Evolutionary conservation across 2,113 vertebrate species (phyloP), one percentile per base, ranked within the genome.

Genomic region (Cercocebus atys): DNA sequence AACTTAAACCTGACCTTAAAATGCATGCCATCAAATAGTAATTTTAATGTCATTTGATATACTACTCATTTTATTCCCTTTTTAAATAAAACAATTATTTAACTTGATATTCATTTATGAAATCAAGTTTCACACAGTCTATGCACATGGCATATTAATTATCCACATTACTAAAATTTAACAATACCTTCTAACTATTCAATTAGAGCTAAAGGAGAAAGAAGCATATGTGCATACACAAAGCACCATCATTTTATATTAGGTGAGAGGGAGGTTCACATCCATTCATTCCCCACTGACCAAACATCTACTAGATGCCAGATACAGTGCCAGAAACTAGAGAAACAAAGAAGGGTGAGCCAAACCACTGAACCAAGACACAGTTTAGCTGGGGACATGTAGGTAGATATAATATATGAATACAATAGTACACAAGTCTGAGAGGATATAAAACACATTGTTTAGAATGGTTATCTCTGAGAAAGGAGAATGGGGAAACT

Each of bases 1-100:
- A 95, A 84, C 35, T 80, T 95, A 88, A 94, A 78, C 17, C 23
- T 32, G 16, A 95, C 55, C 32, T 83, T 95, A 95, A 92, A 90
- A 94, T 43, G n/a, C 30, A 89, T 30, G 35, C 27, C 70, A 88
- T 79, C 22, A 84, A 84, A 70, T n/a, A 81, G 52, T 25, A 89
- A 83, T 45, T 88, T 86, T 59, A 81, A 94, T 94, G 32, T 72
- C 20, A 1, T 76, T 91, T 35, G 40, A 84, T 83, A 76, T 40
- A 78, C 25, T 79, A 91, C 18, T 90, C 82, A 57, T 73, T 81
- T 94, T 76, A 76, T 32, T 78, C 94, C 32, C 59, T 92, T 94
- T 86, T 61, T 43, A 92, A 95, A 88, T 35, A 57, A 12, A 78
- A 7, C 43, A 52, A 90, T 72, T 73, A 64, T 57, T 79, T 87